Evolutionary conservation across 2,888 invertebrate genomes (phyloP).

Genomic region (Stenoptilia bipunctidactyla): DNA sequence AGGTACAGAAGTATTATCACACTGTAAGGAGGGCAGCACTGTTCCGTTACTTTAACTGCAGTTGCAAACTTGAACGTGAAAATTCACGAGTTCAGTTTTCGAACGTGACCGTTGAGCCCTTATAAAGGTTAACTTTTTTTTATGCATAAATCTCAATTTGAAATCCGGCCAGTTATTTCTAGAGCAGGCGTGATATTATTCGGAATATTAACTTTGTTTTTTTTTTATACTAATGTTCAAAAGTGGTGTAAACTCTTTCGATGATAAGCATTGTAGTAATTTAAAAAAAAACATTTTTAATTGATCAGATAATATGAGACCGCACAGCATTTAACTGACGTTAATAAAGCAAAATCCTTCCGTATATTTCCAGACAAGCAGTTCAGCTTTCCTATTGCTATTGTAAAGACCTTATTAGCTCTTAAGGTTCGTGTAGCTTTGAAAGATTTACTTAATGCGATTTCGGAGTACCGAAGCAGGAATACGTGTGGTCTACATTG

Average conservation of each 20-base stretch:
- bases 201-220: no score
- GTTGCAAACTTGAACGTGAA: no score
- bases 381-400: slow-evolving; percentile 22
- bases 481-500: slow-evolving; percentile 33
- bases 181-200: no score
- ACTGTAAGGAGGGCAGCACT: slow-evolving; percentile 39
- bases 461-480: slow-evolving; percentile 35
- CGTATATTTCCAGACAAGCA: slow-evolving; percentile 23
- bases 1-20: slow-evolving; percentile 49
- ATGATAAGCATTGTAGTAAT: no score
- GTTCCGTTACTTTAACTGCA: slow-evolving; percentile 31
- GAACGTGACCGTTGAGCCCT: slow-evolving; percentile 2
- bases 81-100: slow-evolving; percentile 3
- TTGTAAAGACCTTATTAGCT: slow-evolving; percentile 44
- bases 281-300: no score
- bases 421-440: slow-evolving; percentile 32
- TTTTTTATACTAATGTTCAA: no score
- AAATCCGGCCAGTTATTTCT: no score
- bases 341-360: slow-evolving; percentile 12
- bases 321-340: no score
- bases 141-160: no score
- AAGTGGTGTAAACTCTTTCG: no score
- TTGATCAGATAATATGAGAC: no score
- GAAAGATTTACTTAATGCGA: slow-evolving; percentile 43
- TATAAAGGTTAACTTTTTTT: slow-evolving; percentile 3